Base-by-base conservation (phyloP, 2,888 invertebrate species). In the Amorpha juglandis region DNA sequence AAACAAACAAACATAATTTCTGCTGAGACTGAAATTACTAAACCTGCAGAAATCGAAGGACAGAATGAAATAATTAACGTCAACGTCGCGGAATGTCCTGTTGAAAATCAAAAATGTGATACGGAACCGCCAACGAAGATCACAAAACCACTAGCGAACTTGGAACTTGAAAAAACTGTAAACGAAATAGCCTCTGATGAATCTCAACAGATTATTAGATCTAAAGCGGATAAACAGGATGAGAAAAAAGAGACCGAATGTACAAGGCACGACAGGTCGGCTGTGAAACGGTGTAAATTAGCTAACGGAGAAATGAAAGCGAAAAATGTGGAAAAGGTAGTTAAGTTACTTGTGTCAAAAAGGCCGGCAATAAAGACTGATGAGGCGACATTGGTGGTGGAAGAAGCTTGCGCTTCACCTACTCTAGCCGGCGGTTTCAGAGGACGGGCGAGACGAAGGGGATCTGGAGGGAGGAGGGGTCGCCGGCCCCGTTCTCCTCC, bases 341-440 rank as follows among this genome's bases (percentile, higher is more conserved):
- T 88, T 0, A 94, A 93, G 75, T 78, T 93, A 70, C 74, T 91
- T 67, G 90, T 89, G 63, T 90, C 91, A 12, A 92, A 91, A 77
- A 86, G 89, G 79, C 87, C 87, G n/a, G 87, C 86, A n/a, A 83
- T 91, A 65, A 90, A 91, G 75, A 85, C 85, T 38, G 91, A 92
- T 65, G 91, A 91, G 69, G 90, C 91, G 8, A 83, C 89, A 6
- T 67, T 84, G 55, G 86, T 90, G 47, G 83, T 90, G 6, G 89
- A 90, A 66, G 90, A 92, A 65, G 89, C 89, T 1, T 90, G 89
- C 63, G 81, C 83, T 27, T 84, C 86, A 14, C 83, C 86, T 0
- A 69, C 74, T 48, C 81, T 80, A 52, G 68, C 63, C 47, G 73
- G 73, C 19, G 72, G 74, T 16, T 71, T 74, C 0, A 63, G 67